Base-by-base conservation (phyloP, 2,113 vertebrate genomes). In the Dicrurus megarhynchus region DNA sequence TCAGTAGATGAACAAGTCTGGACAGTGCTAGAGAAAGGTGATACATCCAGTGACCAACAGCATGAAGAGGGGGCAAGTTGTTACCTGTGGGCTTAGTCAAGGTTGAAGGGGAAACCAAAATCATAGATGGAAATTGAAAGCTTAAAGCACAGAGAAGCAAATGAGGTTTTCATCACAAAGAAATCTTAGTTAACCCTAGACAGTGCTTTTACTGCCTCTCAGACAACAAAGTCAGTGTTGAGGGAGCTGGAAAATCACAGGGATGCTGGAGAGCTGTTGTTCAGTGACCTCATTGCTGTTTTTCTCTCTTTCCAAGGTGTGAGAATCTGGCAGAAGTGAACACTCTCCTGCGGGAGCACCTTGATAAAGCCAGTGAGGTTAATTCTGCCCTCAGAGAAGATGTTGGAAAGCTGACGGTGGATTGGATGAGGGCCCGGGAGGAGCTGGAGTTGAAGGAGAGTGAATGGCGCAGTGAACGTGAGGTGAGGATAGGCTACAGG, bases 371-470 rank as follows among this genome's bases (percentile, higher is more conserved):
- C 53, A 97, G 97, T 42, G 96, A 98, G 78, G 95, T 97, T 37
- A 99, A 99, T 95, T 97, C 96, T 14, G 96, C 95, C 4, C 98
- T 99, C 69, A 98, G 56, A 76, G 98, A 99, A 71, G 98, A 99
- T 75, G 60, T 99, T 57, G 97, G 96, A 63, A 99, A 99, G 74
- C 94, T 99, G 94, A 99, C 97, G 1, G 96, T 95, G 17, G 99
- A 99, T 97, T 99, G 99, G 99, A 98, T 97, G 53, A 98, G 77
- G 90, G 98, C 99, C 14, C 96, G 97, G 61, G 97, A 98, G 60
- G 98, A 99, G 96, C 97, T 98, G 60, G 97, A 98, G 77, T 93
- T 96, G 68, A 98, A 97, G 89, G 98, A 99, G 89, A 96, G 93
- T 6, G 98, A 99, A 32, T 99, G 98, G 98, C 96, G 74, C 79